Conservation (phyloP, 2,113 vertebrate genomes). For the Prionailurus bengalensis region DNA sequence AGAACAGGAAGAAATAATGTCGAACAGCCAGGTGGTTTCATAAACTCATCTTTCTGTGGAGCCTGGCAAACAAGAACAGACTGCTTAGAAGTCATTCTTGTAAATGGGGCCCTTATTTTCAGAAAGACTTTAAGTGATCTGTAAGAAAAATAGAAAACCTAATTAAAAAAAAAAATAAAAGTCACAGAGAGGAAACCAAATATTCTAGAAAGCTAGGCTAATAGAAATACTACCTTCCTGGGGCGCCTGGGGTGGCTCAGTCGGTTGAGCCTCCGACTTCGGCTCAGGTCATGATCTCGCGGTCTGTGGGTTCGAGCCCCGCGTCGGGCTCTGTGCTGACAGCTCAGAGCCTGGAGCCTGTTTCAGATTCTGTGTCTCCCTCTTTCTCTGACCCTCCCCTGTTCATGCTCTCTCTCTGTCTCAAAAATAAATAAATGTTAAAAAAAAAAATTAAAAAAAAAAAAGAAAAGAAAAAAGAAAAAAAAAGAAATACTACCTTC, state of each 20-base stretch:
- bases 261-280: too few relatives aligned
- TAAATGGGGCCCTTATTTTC: constrained; percentile 14
- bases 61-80: background rate
- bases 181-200: background rate
- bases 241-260: too few relatives aligned
- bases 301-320: too few relatives aligned
- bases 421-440: too few relatives aligned
- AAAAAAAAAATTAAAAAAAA: too few relatives aligned
- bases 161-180: constrained; percentile 21
- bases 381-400: too few relatives aligned
- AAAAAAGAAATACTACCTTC: background rate
- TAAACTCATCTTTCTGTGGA: background rate
- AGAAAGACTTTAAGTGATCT: constrained; percentile 44
- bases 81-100: background rate
- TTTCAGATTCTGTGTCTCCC: too few relatives aligned
- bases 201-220: background rate
- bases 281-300: too few relatives aligned
- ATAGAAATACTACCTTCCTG: background rate
- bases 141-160: constrained; percentile 41
- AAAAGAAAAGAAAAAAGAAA: too few relatives aligned
- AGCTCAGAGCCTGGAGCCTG: too few relatives aligned
- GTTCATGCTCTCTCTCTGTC: too few relatives aligned
- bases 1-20: background rate
- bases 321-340: too few relatives aligned
- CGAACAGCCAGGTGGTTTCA: background rate